Evolutionary conservation across 2,113 vertebrate species (phyloP), one percentile per base, ranked within the genome.

Genomic region (Ifrita kowaldi): DNA sequence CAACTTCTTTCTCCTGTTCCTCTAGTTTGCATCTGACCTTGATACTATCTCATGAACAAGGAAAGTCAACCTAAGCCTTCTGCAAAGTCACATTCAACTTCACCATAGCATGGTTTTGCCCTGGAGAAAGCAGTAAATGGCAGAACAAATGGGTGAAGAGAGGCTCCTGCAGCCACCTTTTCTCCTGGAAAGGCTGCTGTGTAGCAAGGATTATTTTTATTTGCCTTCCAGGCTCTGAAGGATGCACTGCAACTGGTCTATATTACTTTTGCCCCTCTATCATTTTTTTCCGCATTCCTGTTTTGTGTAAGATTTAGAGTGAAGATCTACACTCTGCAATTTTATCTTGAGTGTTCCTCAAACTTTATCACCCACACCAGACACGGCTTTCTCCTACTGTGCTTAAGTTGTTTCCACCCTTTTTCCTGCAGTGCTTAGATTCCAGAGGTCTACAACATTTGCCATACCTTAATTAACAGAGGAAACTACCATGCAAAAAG

Each of bases 331-430:
- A 44, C 13, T 71, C 75, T 39, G 28, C 37, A 49, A 14, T 87
- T 84, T 44, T 41, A 56, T 62, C 35, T 65, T 23, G 26, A 39
- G 39, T 56, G 17, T 50, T 87, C 14, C 59, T 83, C 78, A 69
- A 79, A 41, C 32, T 18, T 85, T 33, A 68, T 42, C 62, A 46
- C 41, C 41, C 23, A 41, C 42, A 16, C 17, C 49, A 65, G 53
- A n/a, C 42, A 42, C 0, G 1, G 27, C 6, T 44, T 55, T 46
- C 44, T 71, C 56, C 28, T 78, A 6, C 3, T 35, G 42, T 26
- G 33, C 64, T 52, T 20, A n/a, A 68, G 5, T 37, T 33, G 7
- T 44, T 70, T 27, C 44, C 47, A 57, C 3, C 3, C 20, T 55
- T 92, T 50, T 30, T 49, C 47, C 64, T 70, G 28, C 24, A 65